Evolutionary conservation across 2,113 vertebrate genomes (phyloP), one percentile per base, ranked within the genome.

Genomic region (Alectura lathami): DNA sequence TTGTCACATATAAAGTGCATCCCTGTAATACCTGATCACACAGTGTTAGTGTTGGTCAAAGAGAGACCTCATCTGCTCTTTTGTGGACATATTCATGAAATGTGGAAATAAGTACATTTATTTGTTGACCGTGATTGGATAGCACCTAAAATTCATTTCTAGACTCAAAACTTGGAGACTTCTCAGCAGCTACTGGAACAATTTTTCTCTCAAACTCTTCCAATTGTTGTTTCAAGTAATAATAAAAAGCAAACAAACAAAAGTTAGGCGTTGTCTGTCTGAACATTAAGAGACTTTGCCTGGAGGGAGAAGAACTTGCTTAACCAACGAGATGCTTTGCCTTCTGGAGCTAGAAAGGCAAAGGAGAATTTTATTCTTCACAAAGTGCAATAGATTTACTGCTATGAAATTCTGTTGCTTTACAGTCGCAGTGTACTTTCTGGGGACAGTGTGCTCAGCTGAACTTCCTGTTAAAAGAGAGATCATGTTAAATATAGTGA

Each of bases 321-420:
- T 93, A 91, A 96, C 96, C 96, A 90, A 91, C 47, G 6, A 97
- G 94, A 97, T 91, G 79, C 96, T 93, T 97, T 95, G 97, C 97
- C 97, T 97, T 96, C 96, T 93, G 97, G 96, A 96, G 92, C 94
- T 95, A 91, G 96, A 80, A 93, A 95, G 97, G 96, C 97, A 97
- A 96, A 95, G 94, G 97, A 98, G 97, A 97, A 95, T 97, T 97
- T 96, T 95, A 96, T 97, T 97, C 98, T 98, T 98, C 98, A 97
- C 98, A 97, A 98, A 98, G 98, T 99, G 98, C 98, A 98, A 97
- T 98, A 98, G 98, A 98, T 97, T 97, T 98, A 97, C 98, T 98
- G 98, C 98, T 98, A 91, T 97, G 98, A 97, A 98, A 96, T 97
- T 98, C 98, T 98, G 97, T 98, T 98, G 97, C 97, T 98, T 98